These are phyloP conservation scores for Odontamblyopus rebecca DNA, from an alignment of 2,797 vertebrate genomes.

Conservation along the genomic window DNA sequence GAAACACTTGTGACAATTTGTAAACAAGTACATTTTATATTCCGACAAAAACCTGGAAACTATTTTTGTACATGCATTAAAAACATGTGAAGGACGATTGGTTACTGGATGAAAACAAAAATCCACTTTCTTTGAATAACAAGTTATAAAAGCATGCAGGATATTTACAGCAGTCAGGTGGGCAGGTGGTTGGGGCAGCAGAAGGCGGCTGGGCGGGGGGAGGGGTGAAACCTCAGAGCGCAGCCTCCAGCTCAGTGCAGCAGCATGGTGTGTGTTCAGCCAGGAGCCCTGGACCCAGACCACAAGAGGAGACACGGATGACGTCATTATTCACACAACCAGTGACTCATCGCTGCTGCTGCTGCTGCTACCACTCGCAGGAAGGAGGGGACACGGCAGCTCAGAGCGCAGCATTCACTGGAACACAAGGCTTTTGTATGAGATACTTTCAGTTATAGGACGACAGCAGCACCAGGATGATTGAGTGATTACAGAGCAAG, in stretches of 20 bases:
- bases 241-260: conserved; percentile 65
- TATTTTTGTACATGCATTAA: neutral
- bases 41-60: no score
- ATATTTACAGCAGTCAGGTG: conserved; percentile 61
- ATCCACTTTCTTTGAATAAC: neutral
- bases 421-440: conserved; percentile 25
- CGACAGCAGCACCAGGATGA: neutral
- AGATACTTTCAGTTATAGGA: neutral
- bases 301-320: conserved; percentile 70
- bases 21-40: neutral
- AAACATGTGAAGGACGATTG: neutral
- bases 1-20: neutral
- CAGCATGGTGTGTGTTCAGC: conserved; percentile 69
- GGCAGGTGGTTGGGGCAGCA: conserved; percentile 45
- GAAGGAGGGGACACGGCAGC: conserved; percentile 51
- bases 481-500: neutral
- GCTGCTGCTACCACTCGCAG: conserved; percentile 39
- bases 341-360: conserved; percentile 76
- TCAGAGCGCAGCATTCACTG: conserved; percentile 33
- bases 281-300: conserved; percentile 64
- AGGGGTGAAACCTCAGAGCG: conserved; percentile 56
- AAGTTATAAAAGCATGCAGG: conserved; percentile 10
- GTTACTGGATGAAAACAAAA: neutral
- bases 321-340: conserved; percentile 72
- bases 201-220: conserved; percentile 43